Evolutionary conservation across 92 coral and sea anemone species (phyloP), one percentile per base, ranked within the genome.

Genomic region (Anthopleura xanthogrammica): DNA sequence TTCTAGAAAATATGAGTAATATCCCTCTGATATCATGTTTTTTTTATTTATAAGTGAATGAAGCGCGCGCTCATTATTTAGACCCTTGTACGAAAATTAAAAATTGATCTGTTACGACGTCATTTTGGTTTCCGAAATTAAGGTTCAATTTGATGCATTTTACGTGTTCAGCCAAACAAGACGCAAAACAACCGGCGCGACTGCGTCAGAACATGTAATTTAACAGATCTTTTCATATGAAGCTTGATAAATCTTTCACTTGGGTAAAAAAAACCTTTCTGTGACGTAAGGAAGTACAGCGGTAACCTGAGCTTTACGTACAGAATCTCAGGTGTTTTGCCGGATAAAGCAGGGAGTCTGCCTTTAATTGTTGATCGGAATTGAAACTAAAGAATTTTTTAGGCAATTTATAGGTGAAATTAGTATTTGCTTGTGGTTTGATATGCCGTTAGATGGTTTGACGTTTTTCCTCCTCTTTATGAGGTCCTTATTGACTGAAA

Each of bases 51-150:
- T 68, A 64, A 64, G 36, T n/a, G 24, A 64, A 64, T n/a, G 72
- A 64, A 64, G 29, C 29, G 72, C 72, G 74, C 74, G 16, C 42
- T 24, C 46, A 22, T 54, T 54, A 9, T 6, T 29, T 68, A n/a
- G 42, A 36, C 3, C 74, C 42, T 68, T 13, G 24, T 29, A 36
- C 5, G 36, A 68, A 68, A 13, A 68, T 68, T 29, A 68, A 68
- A 68, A 68, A 68, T 68, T 68, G 74, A 68, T 68, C 74, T 68
- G 29, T 10, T 19, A 29, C 74, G 74, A 68, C 74, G 74, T 68
- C 74, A 68, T 68, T 12, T 68, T 10, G 42, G 74, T 36, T 68
- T 7, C 41, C 36, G 14, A 68, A 22, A 68, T 68, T 68, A 29
- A 22, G 40, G 40, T 68, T 24, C 74, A 68, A 36, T 68, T 68